Base-by-base conservation (phyloP, 2,888 invertebrate species). In the Calliphora vomitoria region DNA sequence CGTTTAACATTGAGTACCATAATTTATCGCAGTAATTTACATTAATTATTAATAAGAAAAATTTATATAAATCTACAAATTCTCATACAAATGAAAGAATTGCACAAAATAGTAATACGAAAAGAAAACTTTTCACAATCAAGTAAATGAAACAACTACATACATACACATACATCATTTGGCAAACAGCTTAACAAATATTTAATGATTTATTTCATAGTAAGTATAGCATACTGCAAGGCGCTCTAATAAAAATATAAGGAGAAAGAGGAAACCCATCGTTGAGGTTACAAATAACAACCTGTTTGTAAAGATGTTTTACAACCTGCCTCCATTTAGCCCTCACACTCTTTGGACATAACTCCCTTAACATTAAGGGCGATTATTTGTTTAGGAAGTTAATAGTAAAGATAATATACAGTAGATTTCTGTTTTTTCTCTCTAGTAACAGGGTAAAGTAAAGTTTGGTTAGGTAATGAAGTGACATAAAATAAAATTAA, bases 401-500 rank as follows among this genome's bases (percentile, higher is more conserved):
- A 76, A 82, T 82, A 62, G 60, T 71, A 60, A 71, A 62, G 69
- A 64, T 62, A 82, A 76, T 69, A 31, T 64, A 38, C 18, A 38
- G 15, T 35, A 62, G 31, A 75, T 50, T 50, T 75, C 6, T 15
- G 20, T 41, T 18, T 35, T 64, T 38, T 35, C 35, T 35, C n/a
- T 35, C 5, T 62, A 4, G 4, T 10, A 35, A 1, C 10, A 18
- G 35, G 6, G 1, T 41, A 41, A 15, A 50, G 18, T n/a, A 5
- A 25, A 25, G 62, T 62, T 31, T 71, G 31, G 20, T 15, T 25
- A 15, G 74, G 76, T 78, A 84, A 76, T 83, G 81, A 84, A 84
- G 62, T 84, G 85, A 85, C 87, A 87, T 74, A 79, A 85, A 87
- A 74, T 66, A 47, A 85, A 83, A 87, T 87, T 87, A 87, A 75